Evolutionary conservation across 2,888 invertebrate species (phyloP).

Genomic region (Nephrotoma appendiculata): DNA sequence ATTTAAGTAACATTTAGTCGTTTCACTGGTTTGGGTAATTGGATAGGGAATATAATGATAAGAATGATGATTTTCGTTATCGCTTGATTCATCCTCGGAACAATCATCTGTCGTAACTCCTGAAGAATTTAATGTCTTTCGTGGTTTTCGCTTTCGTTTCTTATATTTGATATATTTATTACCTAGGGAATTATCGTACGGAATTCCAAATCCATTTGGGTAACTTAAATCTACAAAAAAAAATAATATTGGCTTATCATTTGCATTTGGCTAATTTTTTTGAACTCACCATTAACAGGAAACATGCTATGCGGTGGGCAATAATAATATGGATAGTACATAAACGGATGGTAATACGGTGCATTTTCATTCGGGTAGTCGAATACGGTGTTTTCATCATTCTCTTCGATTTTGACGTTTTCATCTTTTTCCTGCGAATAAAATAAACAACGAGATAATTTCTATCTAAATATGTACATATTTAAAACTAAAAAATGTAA

Average conservation of each 20-base stretch:
- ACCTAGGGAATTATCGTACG: conserved; percentile 2
- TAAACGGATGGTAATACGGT: conserved; percentile 10
- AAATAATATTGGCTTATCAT: background rate
- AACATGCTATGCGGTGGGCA: conserved; percentile 10
- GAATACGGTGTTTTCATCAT: background rate
- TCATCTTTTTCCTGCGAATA: background rate
- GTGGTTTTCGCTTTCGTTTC: conserved; percentile 7
- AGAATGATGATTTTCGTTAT: conserved; percentile 7
- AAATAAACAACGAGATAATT: background rate
- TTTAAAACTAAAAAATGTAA: background rate
- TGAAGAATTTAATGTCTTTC: background rate
- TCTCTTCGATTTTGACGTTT: background rate
- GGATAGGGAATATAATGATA: background rate
- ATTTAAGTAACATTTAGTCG: conserved; percentile 7
- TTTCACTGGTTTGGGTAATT: background rate
- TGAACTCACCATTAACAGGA: conserved; percentile 12
- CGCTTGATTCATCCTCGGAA: conserved; percentile 12
- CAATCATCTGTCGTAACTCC: conserved; percentile 10
- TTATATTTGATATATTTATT: conserved; percentile 8
- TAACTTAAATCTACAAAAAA: background rate
- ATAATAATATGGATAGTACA: conserved; percentile 13
- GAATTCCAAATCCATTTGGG: background rate
- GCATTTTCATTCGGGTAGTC: conserved; percentile 7
- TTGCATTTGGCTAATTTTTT: background rate
- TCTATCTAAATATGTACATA: background rate